Base-by-base conservation (phyloP, 2,888 invertebrate species). In the Rugalucina vietnamica region DNA sequence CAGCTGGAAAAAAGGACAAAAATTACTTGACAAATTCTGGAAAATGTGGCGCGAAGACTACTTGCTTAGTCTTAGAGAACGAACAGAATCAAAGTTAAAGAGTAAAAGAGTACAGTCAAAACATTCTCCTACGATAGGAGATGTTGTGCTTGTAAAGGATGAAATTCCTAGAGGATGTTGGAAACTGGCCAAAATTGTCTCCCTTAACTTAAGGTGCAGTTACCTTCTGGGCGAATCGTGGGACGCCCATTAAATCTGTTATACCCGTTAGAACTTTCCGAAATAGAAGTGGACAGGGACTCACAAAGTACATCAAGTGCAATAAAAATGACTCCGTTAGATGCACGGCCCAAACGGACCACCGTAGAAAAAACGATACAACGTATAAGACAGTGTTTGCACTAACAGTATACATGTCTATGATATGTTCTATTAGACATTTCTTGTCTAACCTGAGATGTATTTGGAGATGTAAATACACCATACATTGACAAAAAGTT, bases 1-100 rank as follows among this genome's bases (percentile, higher is more conserved):
- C n/a, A 24, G 18, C n/a, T 69, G 69, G 69, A 69, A 69, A 69
- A 69, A 69, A 27, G 69, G 69, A 12, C 69, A 74, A 69, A 70
- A 70, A 72, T 24, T 50, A 14, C 39, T 79, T 29, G 69, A 76
- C 57, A 24, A 18, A 27, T 76, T 83, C 39, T 79, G 76, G 83
- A 72, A 76, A 72, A 49, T 69, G 8, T 79, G 83, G 71, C 21
- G 83, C 24, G 79, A 82, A 54, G 75, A 79, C 21, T 79, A 79
- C 39, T 32, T 82, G 32, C 54, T 75, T 1, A 75, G 76, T 37
- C 43, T 82, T 2, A 74, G 71, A 27, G 79, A 79, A 76, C 36
- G 75, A 71, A 71, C 70, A 39, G 39, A 72, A 34, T 50, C 21
- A 3, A 57, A 21, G n/a, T 14, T 69, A 36, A 69, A 69, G 21